Percentiles rank a stretch among this genome's conserved stretches.
These are phyloP conservation scores for Rotaria socialis DNA, from an alignment of 2,888 invertebrate genomes.

Conservation along the genomic window DNA sequence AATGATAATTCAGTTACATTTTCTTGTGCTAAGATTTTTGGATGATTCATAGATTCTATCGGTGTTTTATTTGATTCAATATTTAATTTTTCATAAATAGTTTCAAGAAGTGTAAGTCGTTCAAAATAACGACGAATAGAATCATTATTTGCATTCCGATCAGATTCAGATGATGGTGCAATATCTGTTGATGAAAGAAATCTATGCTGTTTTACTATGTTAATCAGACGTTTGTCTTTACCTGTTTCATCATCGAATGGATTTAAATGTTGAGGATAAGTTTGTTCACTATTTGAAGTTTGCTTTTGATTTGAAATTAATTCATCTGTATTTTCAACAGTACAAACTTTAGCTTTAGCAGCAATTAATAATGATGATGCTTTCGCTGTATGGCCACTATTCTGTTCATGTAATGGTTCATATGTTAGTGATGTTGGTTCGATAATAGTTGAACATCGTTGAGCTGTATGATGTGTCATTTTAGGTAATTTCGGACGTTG, in stretches of 20 bases:
- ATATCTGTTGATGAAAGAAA: neutral
- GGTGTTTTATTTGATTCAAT: neutral
- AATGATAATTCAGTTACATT: neutral
- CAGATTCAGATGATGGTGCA: neutral
- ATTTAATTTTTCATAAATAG: conserved; percentile 30
- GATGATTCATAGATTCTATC: neutral
- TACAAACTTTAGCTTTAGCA: neutral
- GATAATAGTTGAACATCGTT: neutral
- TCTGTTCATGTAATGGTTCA: neutral
- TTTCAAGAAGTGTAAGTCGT: conserved; percentile 12
- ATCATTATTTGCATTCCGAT: neutral
- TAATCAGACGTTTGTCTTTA: neutral
- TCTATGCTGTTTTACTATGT: no score
- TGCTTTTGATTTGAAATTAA: neutral
- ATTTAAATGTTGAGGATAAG: conserved; percentile 14
- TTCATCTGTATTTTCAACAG: neutral
- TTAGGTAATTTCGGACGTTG: neutral
- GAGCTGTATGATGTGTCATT: neutral
- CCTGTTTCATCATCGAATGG: neutral
- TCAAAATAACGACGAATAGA: conserved; percentile 30
- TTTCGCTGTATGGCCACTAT: neutral
- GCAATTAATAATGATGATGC: neutral
- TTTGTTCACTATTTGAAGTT: neutral
- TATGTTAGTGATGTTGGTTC: neutral
- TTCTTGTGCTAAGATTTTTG: neutral